Evolutionary conservation across 1,140 invertebrate genomes (phyloP), one percentile per base, ranked within the genome.

Genomic region (Macrocentrus cingulum): DNA sequence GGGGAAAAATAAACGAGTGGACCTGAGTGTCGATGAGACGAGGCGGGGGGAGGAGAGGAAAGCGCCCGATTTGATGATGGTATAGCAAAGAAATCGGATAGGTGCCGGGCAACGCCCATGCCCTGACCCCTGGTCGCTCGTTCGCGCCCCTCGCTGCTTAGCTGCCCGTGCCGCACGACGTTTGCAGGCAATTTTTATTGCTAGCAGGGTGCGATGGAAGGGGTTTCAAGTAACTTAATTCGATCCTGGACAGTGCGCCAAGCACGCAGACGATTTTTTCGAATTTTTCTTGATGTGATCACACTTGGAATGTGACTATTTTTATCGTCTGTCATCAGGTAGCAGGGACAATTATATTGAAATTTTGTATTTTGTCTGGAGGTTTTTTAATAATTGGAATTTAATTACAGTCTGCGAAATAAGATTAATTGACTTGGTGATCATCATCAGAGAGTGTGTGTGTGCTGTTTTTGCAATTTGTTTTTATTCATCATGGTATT

Each of bases 61-160:
- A 49, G 69, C 64, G 61, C 48, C 37, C 62, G 67, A 68, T 66
- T 63, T 69, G 66, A 62, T 8, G 29, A 45, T 60, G 59, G 58
- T 39, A n/a, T 8, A 8, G 8, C 8, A n/a, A 39, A 57, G 68
- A 72, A 72, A 72, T 73, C 53, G 66, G 66, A 71, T 74, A 68
- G 71, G 68, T 72, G 25, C 32, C 65, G 67, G 70, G 65, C 71
- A 67, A 69, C 69, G 70, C 69, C 68, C 63, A 66, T 56, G 51
- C 56, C n/a, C 54, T 63, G 62, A 63, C 58, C 58, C 62, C 44
- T 55, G 53, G 53, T 56, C 61, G n/a, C n/a, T 37, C 41, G 57
- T 58, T 20, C 46, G 48, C 23, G 49, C 36, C 39, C 37, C 42
- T 51, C 8, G n/a, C n/a, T n/a, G n/a, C n/a, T n/a, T n/a, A n/a